phyloP scores from a whole-genome alignment of 2,888 invertebrate species.

The Xylophagus ater region DNA sequence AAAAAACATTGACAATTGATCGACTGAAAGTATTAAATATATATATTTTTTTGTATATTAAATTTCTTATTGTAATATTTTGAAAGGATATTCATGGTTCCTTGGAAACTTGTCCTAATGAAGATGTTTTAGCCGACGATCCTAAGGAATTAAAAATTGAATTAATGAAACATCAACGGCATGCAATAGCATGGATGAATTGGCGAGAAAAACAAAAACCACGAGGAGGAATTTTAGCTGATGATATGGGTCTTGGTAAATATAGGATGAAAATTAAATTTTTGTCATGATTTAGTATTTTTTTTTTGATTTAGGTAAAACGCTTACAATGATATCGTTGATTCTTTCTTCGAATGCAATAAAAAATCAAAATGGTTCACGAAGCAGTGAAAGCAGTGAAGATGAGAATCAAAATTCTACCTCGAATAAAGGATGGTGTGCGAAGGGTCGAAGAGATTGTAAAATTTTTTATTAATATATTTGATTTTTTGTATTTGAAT shows the following conservation, averaged over 20 bases:
- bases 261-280: neutral
- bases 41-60: neutral
- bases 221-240: slow-evolving; percentile 76
- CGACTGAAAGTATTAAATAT: slow-evolving; percentile 43
- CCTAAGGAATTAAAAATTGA: slow-evolving; percentile 52
- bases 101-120: slow-evolving; percentile 53
- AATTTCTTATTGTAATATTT: neutral
- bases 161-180: slow-evolving; percentile 74
- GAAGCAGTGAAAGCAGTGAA: slow-evolving; percentile 18
- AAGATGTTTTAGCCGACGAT: slow-evolving; percentile 45
- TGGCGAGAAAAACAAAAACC: slow-evolving; percentile 86
- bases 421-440: slow-evolving; percentile 24
- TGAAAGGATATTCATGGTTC: slow-evolving; percentile 55
- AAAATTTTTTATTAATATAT: slow-evolving; percentile 3
- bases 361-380: too few relatives aligned
- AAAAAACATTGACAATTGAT: slow-evolving; percentile 59
- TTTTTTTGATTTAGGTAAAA: slow-evolving; percentile 48
- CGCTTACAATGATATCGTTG: slow-evolving; percentile 69
- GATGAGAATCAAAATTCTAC: slow-evolving; percentile 18
- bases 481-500: neutral
- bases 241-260: slow-evolving; percentile 37
- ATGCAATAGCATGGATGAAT: slow-evolving; percentile 75
- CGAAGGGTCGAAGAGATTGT: slow-evolving; percentile 32
- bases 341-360: slow-evolving; percentile 49
- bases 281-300: slow-evolving; percentile 6